Conservation (phyloP, 2,888 invertebrate genomes). For the Micoletzkya japonica region DNA sequence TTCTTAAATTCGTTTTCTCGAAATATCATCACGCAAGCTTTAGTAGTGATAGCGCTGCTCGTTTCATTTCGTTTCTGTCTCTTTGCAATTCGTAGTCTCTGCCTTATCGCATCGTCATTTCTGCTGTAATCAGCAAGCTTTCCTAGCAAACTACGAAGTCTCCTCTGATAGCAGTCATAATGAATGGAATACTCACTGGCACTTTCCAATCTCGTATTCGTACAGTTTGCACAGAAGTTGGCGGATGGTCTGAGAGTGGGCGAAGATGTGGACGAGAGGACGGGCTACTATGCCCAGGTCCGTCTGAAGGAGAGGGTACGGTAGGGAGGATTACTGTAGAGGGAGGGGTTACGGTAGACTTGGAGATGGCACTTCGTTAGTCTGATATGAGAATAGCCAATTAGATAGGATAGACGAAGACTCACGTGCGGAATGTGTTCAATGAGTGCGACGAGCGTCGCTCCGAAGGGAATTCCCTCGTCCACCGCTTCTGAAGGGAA, state of each 20-base stretch:
- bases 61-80: too few relatives aligned
- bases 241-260: constrained; percentile 38
- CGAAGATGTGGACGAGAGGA: constrained; percentile 57
- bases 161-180: too few relatives aligned
- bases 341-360: too few relatives aligned
- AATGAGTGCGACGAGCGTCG: constrained; percentile 47
- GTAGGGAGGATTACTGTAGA: background rate
- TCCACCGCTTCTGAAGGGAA: constrained; percentile 10
- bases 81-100: too few relatives aligned
- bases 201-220: constrained; percentile 51
- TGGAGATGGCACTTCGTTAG: background rate
- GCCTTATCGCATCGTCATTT: too few relatives aligned
- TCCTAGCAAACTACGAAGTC: too few relatives aligned
- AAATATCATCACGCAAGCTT: too few relatives aligned
- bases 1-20: too few relatives aligned
- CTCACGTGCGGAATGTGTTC: constrained; percentile 46
- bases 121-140: too few relatives aligned
- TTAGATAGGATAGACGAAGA: background rate
- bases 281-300: constrained; percentile 54
- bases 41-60: too few relatives aligned
- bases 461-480: constrained; percentile 35
- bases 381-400: background rate
- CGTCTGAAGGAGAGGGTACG: constrained; percentile 37
- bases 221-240: constrained; percentile 55
- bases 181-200: constrained; percentile 49